Evolutionary conservation across 2,113 vertebrate species (phyloP).

Genomic region (Lonchura striata): DNA sequence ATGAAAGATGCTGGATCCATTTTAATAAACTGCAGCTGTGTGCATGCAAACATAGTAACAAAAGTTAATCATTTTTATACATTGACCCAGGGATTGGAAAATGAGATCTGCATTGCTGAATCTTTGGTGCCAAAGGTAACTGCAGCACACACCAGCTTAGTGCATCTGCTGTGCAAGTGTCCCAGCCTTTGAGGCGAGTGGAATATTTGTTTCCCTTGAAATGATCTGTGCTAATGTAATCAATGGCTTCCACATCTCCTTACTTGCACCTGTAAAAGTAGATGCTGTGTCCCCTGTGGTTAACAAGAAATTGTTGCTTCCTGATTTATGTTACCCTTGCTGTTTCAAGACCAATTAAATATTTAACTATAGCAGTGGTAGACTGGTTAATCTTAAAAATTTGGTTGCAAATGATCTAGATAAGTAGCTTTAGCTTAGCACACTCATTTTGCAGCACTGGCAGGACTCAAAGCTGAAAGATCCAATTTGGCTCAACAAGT

Average conservation of each 20-base stretch:
- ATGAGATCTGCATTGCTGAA: not conserved
- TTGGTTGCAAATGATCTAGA: not conserved
- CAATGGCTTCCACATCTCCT: not conserved
- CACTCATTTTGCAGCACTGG: not conserved
- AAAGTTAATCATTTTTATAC: not conserved
- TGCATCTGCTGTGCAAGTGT: not conserved
- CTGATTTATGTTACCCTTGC: not conserved
- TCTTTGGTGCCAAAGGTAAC: not conserved
- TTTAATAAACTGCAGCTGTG: not conserved
- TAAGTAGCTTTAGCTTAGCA: constrained; percentile 20
- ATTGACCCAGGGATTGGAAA: not conserved
- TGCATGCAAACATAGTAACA: not conserved
- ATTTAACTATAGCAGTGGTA: not conserved
- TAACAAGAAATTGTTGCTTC: not conserved
- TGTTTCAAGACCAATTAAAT: not conserved
- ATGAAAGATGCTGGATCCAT: not conserved
- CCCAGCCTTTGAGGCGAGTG: not conserved
- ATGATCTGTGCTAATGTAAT: not conserved
- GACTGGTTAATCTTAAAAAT: not conserved
- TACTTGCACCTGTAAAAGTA: not conserved
- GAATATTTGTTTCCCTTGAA: not conserved
- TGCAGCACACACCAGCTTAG: not conserved
- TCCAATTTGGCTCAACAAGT: not conserved
- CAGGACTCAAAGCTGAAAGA: not conserved
- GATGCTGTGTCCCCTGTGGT: not conserved